These are phyloP conservation scores for Scyliorhinus canicula DNA, from an alignment of 2,797 vertebrate genomes.

Conservation along the genomic window DNA sequence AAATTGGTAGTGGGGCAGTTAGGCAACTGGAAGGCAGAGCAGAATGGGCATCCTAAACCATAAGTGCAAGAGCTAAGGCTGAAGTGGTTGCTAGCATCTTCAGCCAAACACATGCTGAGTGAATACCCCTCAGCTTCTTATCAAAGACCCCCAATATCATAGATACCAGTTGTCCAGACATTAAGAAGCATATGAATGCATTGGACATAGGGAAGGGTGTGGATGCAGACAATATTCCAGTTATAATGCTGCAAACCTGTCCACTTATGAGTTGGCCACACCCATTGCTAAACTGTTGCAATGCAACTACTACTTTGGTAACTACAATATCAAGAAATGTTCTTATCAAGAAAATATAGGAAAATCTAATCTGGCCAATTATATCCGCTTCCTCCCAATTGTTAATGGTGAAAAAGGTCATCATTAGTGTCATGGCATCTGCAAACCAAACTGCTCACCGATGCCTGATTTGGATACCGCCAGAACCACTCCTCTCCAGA, in stretches of 20 bases:
- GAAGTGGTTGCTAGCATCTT: background rate
- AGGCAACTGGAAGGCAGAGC: too few species aligned
- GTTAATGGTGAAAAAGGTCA: background rate
- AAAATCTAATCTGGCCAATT: background rate
- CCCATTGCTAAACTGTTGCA: background rate
- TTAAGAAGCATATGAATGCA: background rate
- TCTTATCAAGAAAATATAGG: background rate
- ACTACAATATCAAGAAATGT: background rate
- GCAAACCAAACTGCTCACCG: background rate
- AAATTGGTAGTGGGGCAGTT: too few species aligned
- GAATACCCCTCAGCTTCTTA: background rate
- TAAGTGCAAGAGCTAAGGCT: background rate
- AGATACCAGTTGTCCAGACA: background rate
- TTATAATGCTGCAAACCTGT: background rate
- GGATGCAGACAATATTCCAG: background rate
- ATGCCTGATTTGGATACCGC: background rate
- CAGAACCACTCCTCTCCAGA: background rate
- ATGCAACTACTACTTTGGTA: background rate
- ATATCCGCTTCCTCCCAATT: background rate
- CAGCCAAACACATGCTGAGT: background rate
- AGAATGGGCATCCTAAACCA: background rate
- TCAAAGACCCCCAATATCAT: background rate
- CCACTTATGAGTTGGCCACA: background rate
- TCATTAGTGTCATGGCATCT: background rate
- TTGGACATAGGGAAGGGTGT: background rate